phyloP scores from a whole-genome alignment of 2,113 vertebrate genomes.

The Dinomys branickii region DNA sequence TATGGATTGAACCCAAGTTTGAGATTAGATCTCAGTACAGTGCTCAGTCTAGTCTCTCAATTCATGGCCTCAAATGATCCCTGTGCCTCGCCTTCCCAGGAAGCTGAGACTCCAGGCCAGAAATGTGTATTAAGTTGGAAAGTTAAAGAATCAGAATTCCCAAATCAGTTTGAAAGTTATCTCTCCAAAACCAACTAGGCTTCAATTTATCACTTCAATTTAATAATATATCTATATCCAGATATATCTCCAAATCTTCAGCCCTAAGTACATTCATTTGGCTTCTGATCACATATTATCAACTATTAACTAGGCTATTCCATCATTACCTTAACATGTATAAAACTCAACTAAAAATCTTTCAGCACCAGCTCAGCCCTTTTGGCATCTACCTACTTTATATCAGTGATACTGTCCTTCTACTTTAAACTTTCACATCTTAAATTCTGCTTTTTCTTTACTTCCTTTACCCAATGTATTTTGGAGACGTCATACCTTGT shows the following conservation, averaged over 20 bases:
- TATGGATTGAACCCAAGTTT: neutral
- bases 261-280: neutral
- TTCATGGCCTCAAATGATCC: neutral
- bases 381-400: neutral
- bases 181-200: neutral
- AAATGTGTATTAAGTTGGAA: constrained; percentile 16
- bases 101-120: neutral
- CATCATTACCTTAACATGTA: constrained; percentile 11
- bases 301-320: constrained; percentile 3
- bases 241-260: neutral
- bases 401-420: neutral
- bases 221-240: neutral
- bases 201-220: constrained; percentile 41
- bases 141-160: constrained; percentile 36
- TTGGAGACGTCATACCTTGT: neutral
- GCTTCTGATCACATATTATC: neutral
- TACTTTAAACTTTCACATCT: neutral
- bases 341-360: neutral
- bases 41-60: neutral
- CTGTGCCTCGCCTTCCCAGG: neutral
- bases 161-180: constrained; percentile 29
- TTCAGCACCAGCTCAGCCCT: neutral
- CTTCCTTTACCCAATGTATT: constrained; percentile 15
- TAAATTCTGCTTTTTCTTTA: constrained; percentile 21
- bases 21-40: neutral